Base-by-base conservation (phyloP, 2,888 invertebrate genomes). In the Ellobium chinense region DNA sequence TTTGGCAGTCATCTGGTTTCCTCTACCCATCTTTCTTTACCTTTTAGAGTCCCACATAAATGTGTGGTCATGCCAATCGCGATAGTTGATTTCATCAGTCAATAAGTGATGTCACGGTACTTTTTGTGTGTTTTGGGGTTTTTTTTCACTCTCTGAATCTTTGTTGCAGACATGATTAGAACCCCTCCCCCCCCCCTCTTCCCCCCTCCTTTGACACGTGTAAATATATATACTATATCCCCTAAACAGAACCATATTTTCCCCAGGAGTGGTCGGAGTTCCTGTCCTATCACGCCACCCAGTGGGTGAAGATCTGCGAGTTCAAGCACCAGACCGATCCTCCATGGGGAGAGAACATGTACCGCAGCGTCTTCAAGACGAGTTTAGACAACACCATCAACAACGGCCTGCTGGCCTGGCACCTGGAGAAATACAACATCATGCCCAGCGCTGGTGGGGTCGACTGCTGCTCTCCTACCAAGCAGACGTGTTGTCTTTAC, bases 331-430 rank as follows among this genome's bases (percentile, higher is more conserved):
- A 76, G 56, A 58, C 7, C 0, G 46, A 82, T 31, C 65, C 70
- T 1, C 14, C 37, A 5, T 79, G 78, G 75, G 82, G 82, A 2
- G 82, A 82, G 70, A 82, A 82, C 63, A 31, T 82, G 54, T 82
- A 65, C 75, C 82, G 82, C 56, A 78, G 78, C 29, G 63, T 54
- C 36, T 54, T 63, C 29, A 27, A 27, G 37, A 29, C 62, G 24
- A 56, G 18, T 12, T 1, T 24, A 14, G 37, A 36, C 12, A 54
- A 68, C 60, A 65, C 70, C 21, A 34, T 70, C 46, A 27, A 34
- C 37, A 58, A 60, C 66, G 74, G 24, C 46, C 3, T 75, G 39
- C 7, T 27, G 27, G 74, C 74, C 63, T 75, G 74, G 74, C 63
- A 75, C 27, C 46, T 75, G 63, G 74, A 75, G 63, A 39, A 31